phyloP scores from a whole-genome alignment of 2,797 vertebrate species.

The Neoniphon sammara region DNA sequence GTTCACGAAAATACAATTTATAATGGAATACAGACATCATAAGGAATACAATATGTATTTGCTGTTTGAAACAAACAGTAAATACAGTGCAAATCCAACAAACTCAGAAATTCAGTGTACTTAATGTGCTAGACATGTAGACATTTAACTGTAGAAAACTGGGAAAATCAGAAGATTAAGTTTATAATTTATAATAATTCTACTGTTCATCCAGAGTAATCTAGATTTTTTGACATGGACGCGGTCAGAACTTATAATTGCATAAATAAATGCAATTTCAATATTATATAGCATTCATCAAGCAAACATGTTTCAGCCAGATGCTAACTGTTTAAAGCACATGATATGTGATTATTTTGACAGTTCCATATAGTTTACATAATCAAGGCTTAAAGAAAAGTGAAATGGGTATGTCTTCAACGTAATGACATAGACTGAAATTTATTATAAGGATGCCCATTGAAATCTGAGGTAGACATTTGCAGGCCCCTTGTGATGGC shows the following conservation, averaged over 20 bases:
- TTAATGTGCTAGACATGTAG: not conserved
- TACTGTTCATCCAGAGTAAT: not conserved
- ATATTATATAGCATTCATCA: slow-evolving; percentile 14
- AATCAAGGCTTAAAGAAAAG: slow-evolving; percentile 24
- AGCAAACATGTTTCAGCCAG: not conserved
- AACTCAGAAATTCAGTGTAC: too few species aligned
- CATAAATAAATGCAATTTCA: slow-evolving; percentile 8
- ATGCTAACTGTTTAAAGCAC: slow-evolving; percentile 8
- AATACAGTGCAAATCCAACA: not conserved
- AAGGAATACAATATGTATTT: slow-evolving; percentile 6
- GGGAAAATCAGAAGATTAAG: too few species aligned
- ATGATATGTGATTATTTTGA: slow-evolving; percentile 24
- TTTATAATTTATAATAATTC: not conserved
- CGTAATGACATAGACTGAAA: slow-evolving; percentile 24
- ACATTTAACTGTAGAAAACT: too few species aligned
- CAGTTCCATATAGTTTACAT: not conserved
- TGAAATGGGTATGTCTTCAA: slow-evolving; percentile 19
- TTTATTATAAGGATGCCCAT: slow-evolving; percentile 7
- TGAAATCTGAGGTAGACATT: slow-evolving; percentile 45
- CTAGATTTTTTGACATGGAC: not conserved
- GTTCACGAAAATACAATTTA: slow-evolving; percentile 40
- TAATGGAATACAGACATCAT: slow-evolving; percentile 17
- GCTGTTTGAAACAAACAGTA: not conserved
- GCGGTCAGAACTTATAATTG: not conserved
- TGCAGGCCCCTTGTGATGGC: slow-evolving; percentile 62